These are phyloP conservation scores for Anarsia innoxiella DNA, from an alignment of 2,888 invertebrate genomes.

Conservation along the genomic window DNA sequence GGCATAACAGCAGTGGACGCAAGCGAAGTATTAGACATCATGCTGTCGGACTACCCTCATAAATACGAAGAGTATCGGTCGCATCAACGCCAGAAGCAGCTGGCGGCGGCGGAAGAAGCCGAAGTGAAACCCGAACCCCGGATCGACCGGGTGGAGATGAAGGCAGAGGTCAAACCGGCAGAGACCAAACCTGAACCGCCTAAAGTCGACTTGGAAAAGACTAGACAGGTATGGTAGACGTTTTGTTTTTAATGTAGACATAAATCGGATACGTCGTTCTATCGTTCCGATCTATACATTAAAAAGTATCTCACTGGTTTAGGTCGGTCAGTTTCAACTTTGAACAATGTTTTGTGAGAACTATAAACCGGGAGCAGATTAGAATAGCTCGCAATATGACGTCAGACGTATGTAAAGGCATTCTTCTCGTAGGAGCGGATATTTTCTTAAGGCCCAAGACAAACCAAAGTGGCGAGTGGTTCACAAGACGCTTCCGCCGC, in stretches of 20 bases:
- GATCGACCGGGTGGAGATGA: slow-evolving; percentile 24
- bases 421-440: too few species aligned
- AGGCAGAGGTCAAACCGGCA: slow-evolving; percentile 29
- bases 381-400: too few species aligned
- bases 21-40: slow-evolving; percentile 95
- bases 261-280: too few species aligned
- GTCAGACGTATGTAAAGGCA: too few species aligned
- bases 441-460: too few species aligned
- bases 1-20: slow-evolving; percentile 93
- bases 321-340: too few species aligned
- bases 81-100: slow-evolving; percentile 76
- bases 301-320: too few species aligned
- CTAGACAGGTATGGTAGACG: slow-evolving; percentile 54
- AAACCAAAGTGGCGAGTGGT: too few species aligned
- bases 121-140: not conserved
- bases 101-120: slow-evolving; percentile 24
- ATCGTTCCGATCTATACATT: too few species aligned
- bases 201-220: slow-evolving; percentile 39
- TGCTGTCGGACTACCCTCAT: slow-evolving; percentile 95
- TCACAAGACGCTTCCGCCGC: not conserved
- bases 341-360: too few species aligned
- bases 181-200: slow-evolving; percentile 26
- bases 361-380: too few species aligned
- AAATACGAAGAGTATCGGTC: slow-evolving; percentile 94
- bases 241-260: not conserved